These are phyloP conservation scores for Stramonita haemastoma DNA, from an alignment of 2,888 invertebrate species.

Conservation along the genomic window DNA sequence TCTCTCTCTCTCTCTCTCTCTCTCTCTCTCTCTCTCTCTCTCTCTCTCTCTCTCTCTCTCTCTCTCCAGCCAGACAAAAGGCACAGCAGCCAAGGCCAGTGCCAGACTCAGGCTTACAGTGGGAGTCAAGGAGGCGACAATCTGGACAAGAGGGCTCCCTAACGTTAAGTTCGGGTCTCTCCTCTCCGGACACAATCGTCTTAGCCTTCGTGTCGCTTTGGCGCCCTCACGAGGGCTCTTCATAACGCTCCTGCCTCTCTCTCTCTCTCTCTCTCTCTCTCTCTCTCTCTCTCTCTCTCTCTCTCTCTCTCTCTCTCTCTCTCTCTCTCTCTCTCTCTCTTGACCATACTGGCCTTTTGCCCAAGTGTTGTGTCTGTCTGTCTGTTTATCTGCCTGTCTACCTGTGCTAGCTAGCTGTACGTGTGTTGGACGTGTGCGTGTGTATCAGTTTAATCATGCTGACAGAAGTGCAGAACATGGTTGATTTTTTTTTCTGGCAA, in stretches of 20 bases:
- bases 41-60: too few relatives aligned
- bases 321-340: neutral
- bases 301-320: neutral
- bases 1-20: too few relatives aligned
- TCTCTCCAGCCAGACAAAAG: too few relatives aligned
- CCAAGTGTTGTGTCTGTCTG: too few relatives aligned
- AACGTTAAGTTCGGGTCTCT: too few relatives aligned
- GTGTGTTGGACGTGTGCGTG: too few relatives aligned
- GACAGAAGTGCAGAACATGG: too few relatives aligned
- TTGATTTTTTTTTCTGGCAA: too few relatives aligned
- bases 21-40: too few relatives aligned
- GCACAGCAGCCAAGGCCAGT: neutral
- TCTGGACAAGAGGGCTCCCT: neutral
- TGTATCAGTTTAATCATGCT: too few relatives aligned
- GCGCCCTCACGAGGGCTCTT: constrained; percentile 31
- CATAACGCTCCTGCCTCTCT: neutral
- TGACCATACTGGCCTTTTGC: neutral
- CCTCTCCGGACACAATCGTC: constrained; percentile 21
- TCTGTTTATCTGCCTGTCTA: too few relatives aligned
- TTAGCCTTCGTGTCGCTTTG: constrained; percentile 27
- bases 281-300: neutral
- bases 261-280: neutral
- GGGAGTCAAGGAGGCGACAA: constrained; percentile 4
- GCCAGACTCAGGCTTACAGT: constrained; percentile 24
- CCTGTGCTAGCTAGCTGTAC: too few relatives aligned